Conservation (phyloP, 2,797 vertebrate species). For the Phrynocephalus forsythii region DNA sequence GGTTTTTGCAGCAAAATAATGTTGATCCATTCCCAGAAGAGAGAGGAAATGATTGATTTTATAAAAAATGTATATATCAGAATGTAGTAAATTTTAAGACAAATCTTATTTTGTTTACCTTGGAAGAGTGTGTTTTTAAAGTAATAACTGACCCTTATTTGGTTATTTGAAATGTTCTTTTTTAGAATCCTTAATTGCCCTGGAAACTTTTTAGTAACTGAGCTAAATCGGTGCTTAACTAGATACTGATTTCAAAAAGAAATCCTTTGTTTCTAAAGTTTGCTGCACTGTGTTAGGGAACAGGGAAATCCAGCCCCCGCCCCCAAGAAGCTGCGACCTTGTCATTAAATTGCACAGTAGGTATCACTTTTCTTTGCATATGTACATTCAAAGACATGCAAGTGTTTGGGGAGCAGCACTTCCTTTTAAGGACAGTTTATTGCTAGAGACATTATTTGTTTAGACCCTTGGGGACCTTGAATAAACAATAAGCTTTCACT, state of each 20-base stretch:
- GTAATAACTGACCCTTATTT: slow-evolving; percentile 26
- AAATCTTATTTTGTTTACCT: slow-evolving; percentile 62
- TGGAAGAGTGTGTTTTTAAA: slow-evolving; percentile 28
- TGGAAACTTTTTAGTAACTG: background rate
- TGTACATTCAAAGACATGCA: slow-evolving; percentile 32
- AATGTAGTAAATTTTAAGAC: slow-evolving; percentile 3
- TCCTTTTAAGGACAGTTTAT: slow-evolving; percentile 73
- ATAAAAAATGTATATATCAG: background rate
- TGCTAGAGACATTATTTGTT: slow-evolving; percentile 73
- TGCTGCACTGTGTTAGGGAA: slow-evolving; percentile 5
- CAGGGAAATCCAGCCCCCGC: background rate
- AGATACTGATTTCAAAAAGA: slow-evolving; percentile 19
- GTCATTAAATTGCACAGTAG: slow-evolving; percentile 17
- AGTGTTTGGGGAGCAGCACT: slow-evolving; percentile 42
- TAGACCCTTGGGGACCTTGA: slow-evolving; percentile 73
- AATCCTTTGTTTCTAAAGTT: slow-evolving; percentile 2
- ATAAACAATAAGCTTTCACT: slow-evolving; percentile 76
- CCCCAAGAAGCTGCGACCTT: slow-evolving; percentile 10
- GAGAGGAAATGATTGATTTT: background rate
- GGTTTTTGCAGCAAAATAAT: slow-evolving; percentile 2
- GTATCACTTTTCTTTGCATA: slow-evolving; percentile 38
- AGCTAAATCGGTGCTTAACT: slow-evolving; percentile 47
- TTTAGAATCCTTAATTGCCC: slow-evolving; percentile 36
- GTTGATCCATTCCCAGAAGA: background rate
- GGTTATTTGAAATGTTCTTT: slow-evolving; percentile 53